Evolutionary conservation across 2,888 invertebrate genomes (phyloP), one percentile per base, ranked within the genome.

Genomic region (Latrodectus hesperus): DNA sequence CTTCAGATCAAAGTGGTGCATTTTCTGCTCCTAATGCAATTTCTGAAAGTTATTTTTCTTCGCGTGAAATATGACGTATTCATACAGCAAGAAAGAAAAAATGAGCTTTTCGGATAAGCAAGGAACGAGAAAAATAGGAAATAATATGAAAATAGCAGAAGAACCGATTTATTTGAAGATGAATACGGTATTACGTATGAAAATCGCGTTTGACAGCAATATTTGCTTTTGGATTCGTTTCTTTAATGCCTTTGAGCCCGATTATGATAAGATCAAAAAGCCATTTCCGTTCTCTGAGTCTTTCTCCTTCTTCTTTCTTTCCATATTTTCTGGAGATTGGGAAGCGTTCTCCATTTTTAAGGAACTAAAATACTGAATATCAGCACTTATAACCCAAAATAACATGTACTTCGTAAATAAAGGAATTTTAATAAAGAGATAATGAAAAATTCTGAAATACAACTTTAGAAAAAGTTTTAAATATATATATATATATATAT

Each of bases 221-320:
- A 84, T 84, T 84, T 84, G 84, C 71, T 77, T 67, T 17, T 67
- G 78, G 77, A 77, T 84, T 84, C 64, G 72, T 72, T 78, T 84
- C 84, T 84, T 84, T 84, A 84, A 84, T 84, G 84, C 84, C 77
- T 84, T 77, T 84, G 84, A 84, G 84, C 84, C 84, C 77, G 77
- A 84, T 78, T 84, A 84, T 84, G 84, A 84, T 84, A 84, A 77
- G 84, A 84, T 84, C 84, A 84, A 78, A 84, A 84, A 84, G 77
- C 77, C 84, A 84, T 84, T 84, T 84, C 84, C 84, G 72, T 84
- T 84, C 65, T 83, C 51, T 64, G 83, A 82, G 82, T 80, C 76
- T 75, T 49, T 22, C 53, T 74, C 70, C 26, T 64, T 51, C 70
- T 22, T 67, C 49, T 76, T 55, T 17, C 70, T 74, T 73, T 60